A percentile compares a stretch with the other conserved stretches of the same genome.
These are phyloP conservation scores for Tor tambroides DNA, from an alignment of 2,113 vertebrate species.

Conservation along the genomic window DNA sequence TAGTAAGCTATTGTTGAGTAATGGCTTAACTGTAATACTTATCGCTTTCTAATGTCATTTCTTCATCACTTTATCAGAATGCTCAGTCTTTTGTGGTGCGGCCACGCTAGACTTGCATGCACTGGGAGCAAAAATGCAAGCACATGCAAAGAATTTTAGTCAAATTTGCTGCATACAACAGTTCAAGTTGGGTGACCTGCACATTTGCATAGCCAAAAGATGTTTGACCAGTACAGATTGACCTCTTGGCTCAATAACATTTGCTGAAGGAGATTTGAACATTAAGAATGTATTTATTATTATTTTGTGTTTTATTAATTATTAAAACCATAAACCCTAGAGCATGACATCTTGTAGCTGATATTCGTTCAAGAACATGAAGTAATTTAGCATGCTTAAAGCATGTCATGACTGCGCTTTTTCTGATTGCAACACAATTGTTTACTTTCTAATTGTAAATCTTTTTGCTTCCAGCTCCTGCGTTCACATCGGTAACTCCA, in stretches of 20 bases:
- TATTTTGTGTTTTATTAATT: neutral
- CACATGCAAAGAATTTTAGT: neutral
- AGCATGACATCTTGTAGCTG: too few species aligned
- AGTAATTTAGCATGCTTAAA: neutral
- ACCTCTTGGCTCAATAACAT: neutral
- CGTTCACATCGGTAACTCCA: neutral
- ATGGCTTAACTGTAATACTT: neutral
- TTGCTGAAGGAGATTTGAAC: neutral
- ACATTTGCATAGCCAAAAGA: neutral
- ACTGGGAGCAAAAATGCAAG: neutral
- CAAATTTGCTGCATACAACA: neutral
- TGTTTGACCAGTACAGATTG: neutral
- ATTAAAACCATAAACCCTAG: neutral
- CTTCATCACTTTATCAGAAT: constrained; percentile 8
- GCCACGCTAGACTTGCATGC: too few species aligned
- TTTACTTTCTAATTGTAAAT: neutral
- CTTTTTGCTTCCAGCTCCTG: constrained; percentile 2
- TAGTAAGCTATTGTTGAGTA: constrained; percentile 2
- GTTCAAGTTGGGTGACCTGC: neutral
- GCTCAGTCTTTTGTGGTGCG: neutral
- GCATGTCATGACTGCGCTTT: neutral
- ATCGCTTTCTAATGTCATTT: neutral
- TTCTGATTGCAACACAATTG: neutral
- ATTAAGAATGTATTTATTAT: neutral
- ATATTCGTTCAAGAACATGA: too few species aligned